These are phyloP conservation scores for Eremobia ochroleuca DNA, from an alignment of 2,888 invertebrate genomes.

Conservation along the genomic window DNA sequence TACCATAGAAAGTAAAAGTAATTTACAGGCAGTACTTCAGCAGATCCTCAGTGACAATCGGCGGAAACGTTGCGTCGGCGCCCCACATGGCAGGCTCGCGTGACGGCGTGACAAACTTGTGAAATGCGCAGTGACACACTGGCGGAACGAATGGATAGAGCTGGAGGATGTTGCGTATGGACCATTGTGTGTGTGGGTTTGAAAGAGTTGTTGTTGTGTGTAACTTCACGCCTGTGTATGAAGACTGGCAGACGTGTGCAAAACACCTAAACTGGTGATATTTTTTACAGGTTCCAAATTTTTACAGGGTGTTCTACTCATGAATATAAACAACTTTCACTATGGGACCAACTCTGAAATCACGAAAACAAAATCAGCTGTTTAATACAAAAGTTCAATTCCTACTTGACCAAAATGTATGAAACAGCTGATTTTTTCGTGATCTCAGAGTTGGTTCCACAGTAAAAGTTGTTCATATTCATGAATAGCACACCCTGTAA, in stretches of 20 bases:
- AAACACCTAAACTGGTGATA: no score
- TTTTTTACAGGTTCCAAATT: no score
- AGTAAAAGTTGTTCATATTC: no score
- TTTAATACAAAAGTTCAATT: no score
- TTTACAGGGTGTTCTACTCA: no score
- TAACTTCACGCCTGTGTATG: neutral
- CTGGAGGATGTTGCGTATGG: slow-evolving; percentile 27
- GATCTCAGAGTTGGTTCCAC: no score
- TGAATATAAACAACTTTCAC: no score
- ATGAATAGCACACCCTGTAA: no score
- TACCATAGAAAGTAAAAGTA: slow-evolving; percentile 41
- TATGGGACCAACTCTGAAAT: no score
- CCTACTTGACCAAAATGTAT: no score
- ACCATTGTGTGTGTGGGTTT: neutral
- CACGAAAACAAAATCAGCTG: no score
- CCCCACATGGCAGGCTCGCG: slow-evolving; percentile 77
- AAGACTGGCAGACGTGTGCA: neutral
- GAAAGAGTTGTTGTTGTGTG: neutral
- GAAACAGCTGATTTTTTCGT: no score
- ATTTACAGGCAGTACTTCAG: slow-evolving; percentile 39
- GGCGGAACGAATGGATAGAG: slow-evolving; percentile 53
- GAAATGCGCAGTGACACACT: slow-evolving; percentile 67
- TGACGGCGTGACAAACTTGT: slow-evolving; percentile 82
- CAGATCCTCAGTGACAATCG: slow-evolving; percentile 73
- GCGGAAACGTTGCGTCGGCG: slow-evolving; percentile 74